Evolutionary conservation across 2,113 vertebrate genomes (phyloP).

Genomic region (Chascanopsetta lugubris): DNA sequence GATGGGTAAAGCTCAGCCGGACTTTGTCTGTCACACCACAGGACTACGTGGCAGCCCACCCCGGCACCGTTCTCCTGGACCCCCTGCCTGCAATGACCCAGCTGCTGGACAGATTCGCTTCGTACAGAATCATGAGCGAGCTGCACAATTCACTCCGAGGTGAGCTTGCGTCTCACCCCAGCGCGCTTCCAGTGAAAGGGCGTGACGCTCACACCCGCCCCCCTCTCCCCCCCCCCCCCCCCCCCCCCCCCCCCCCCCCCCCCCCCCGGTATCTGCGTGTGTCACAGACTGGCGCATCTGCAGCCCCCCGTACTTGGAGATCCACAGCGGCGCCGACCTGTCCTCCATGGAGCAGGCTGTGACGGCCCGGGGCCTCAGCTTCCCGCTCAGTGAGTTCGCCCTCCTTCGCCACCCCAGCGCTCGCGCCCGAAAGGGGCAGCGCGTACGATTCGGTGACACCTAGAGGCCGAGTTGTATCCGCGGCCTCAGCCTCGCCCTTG

Average conservation of each 20-base stretch:
- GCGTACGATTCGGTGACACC: too few relatives aligned
- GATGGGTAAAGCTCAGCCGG: too few relatives aligned
- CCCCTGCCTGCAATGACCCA: constrained; percentile 77
- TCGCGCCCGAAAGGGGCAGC: too few relatives aligned
- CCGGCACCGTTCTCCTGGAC: constrained; percentile 76
- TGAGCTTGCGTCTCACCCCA: constrained; percentile 32
- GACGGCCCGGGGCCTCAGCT: constrained; percentile 57
- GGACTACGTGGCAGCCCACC: constrained; percentile 74
- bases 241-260: too few relatives aligned
- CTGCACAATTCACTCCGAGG: constrained; percentile 74
- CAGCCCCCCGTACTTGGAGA: constrained; percentile 77
- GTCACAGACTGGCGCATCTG: constrained; percentile 72
- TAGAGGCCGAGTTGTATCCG: too few relatives aligned
- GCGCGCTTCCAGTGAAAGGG: too few relatives aligned
- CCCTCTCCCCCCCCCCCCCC: too few relatives aligned
- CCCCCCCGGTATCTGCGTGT: too few relatives aligned
- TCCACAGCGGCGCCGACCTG: constrained; percentile 60
- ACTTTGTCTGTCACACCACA: constrained; percentile 27
- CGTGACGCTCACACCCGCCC: not conserved
- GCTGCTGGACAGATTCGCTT: constrained; percentile 79
- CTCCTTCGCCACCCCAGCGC: too few relatives aligned
- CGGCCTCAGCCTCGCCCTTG: too few relatives aligned
- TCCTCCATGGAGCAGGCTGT: constrained; percentile 59
- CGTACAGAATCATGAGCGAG: constrained; percentile 77
- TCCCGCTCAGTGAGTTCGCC: constrained; percentile 78